Base-by-base conservation (phyloP, 1,140 invertebrate species). In the Eurosta solidaginis region DNA sequence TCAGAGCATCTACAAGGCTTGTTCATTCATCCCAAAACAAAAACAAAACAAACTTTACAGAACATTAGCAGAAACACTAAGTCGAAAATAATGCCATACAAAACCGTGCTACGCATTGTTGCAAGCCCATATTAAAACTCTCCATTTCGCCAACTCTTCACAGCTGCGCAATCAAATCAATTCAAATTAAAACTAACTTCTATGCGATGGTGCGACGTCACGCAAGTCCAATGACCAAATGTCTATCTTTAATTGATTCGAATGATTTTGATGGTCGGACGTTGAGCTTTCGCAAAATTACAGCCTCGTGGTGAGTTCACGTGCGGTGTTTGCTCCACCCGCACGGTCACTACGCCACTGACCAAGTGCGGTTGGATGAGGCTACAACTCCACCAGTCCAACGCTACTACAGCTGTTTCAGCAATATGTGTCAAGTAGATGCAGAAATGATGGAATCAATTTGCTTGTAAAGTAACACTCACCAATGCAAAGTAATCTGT, bases 391-490 rank as follows among this genome's bases (percentile, higher is more conserved):
- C 59, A 40, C 59, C 4, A 12, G n/a, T n/a, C 54, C n/a, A 68
- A 7, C 17, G n/a, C 59, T 9, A 29, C 54, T 59, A 29, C 25
- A 33, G 54, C 54, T n/a, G 54, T 40, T n/a, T 27, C 33, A n/a
- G 25, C 14, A 20, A 68, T 68, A 68, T 68, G 59, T 68, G 59
- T 68, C 59, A 68, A 68, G 59, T 68, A 68, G 59, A 68, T 68
- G 59, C 59, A 68, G 59, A 68, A 68, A 40, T 68, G 59, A 40
- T 68, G 59, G 59, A 68, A 68, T 68, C 59, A 68, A 68, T 68
- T 68, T 68, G 59, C 59, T 22, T 68, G 59, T 68, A 68, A 68
- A 68, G 59, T 68, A 68, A n/a, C n/a, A n/a, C n/a, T 68, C 59
- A 40, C 17, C 59, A 68, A 20, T 17, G n/a, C n/a, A 4, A 22